These are phyloP conservation scores for Megaleporinus macrocephalus DNA, from an alignment of 2,113 vertebrate species.

Conservation along the genomic window DNA sequence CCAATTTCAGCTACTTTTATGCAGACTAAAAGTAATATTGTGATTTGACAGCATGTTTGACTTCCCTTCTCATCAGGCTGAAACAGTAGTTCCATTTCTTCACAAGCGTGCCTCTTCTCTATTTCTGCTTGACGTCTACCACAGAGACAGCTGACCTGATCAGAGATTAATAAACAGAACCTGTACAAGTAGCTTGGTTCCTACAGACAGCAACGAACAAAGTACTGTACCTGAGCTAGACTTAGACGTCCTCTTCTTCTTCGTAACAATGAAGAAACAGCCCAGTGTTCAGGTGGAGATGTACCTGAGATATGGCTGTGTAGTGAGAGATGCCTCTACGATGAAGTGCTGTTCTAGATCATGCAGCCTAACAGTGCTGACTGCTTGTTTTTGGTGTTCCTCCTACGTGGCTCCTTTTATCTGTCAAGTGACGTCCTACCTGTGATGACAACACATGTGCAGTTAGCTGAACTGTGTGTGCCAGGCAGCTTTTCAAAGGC, in stretches of 20 bases:
- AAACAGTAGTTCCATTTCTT: neutral
- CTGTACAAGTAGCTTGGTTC: neutral
- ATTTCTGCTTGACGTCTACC: no score
- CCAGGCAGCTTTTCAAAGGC: neutral
- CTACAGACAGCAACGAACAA: neutral
- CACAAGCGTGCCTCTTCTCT: neutral
- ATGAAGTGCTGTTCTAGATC: neutral
- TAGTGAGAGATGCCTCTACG: neutral
- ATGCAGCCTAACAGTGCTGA: neutral
- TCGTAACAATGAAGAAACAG: neutral
- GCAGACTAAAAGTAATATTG: no score
- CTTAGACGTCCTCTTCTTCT: neutral
- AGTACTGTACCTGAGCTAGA: neutral
- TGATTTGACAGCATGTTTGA: no score
- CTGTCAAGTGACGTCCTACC: conserved; percentile 12
- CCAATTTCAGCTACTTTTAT: no score
- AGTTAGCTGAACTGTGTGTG: neutral
- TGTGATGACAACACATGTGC: neutral
- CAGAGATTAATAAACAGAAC: neutral
- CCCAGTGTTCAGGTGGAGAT: neutral
- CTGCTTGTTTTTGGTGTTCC: neutral
- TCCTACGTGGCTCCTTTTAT: neutral
- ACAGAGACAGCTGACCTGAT: neutral
- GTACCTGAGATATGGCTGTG: neutral
- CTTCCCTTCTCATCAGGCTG: no score